Percentiles rank a stretch among this genome's conserved stretches.
Conservation (phyloP, 2,113 vertebrate genomes). For the Corythornis vintsioides region DNA sequence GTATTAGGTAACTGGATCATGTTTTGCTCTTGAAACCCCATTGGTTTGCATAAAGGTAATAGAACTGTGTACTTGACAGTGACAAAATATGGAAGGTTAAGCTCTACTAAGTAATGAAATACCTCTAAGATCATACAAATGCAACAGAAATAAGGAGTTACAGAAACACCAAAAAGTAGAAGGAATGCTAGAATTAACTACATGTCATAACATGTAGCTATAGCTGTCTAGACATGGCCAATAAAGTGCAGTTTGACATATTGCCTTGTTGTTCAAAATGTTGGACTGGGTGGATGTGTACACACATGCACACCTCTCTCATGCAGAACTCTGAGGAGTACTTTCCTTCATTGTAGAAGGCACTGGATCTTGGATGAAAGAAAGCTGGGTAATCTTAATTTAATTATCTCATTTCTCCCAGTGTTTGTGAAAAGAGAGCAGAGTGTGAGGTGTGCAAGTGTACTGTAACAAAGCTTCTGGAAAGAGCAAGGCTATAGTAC, state of each 20-base stretch:
- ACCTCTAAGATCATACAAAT: background rate
- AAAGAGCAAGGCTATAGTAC: background rate
- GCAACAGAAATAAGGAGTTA: background rate
- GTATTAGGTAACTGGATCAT: rapidly evolving
- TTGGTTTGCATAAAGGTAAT: background rate
- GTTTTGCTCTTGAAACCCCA: background rate
- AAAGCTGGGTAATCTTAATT: background rate
- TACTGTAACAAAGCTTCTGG: background rate
- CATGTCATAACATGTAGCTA: background rate
- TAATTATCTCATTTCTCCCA: background rate
- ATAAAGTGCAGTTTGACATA: background rate
- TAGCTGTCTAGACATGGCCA: background rate
- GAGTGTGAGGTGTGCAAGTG: background rate
- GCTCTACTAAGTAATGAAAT: background rate
- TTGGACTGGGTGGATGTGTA: background rate
- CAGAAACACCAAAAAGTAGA: background rate
- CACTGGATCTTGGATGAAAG: background rate
- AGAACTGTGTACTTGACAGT: background rate
- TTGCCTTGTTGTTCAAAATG: background rate
- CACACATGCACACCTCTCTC: background rate
- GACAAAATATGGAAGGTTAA: background rate
- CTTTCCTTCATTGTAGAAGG: background rate
- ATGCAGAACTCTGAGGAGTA: background rate
- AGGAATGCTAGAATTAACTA: background rate
- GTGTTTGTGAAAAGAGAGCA: background rate